Conservation (phyloP, 2,888 invertebrate species). For the Subacronicta megacephala region DNA sequence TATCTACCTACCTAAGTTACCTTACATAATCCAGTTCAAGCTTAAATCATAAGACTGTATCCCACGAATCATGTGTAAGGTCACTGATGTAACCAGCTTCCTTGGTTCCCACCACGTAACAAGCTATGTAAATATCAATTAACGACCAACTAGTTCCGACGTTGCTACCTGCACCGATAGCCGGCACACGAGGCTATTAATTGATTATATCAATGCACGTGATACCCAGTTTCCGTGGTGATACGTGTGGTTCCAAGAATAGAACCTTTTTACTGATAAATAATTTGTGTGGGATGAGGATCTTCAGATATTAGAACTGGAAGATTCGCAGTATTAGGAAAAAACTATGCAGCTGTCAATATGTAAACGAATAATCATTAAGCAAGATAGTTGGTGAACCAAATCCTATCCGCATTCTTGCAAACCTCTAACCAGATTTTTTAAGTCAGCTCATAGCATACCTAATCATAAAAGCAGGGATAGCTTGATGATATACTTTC, state of each 20-base stretch:
- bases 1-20: slow-evolving; percentile 1
- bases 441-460: too few relatives aligned
- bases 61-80: slow-evolving; percentile 48
- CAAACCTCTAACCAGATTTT: too few relatives aligned
- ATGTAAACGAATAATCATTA: too few relatives aligned
- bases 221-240: slow-evolving; percentile 29
- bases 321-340: too few relatives aligned
- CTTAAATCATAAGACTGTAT: slow-evolving; percentile 51
- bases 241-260: background rate
- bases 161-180: slow-evolving; percentile 62
- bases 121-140: slow-evolving; percentile 78
- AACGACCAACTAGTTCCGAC: slow-evolving; percentile 70
- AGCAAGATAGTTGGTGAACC: too few relatives aligned
- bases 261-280: too few relatives aligned
- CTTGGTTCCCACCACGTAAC: slow-evolving; percentile 49
- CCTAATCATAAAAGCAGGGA: too few relatives aligned
- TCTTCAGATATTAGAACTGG: too few relatives aligned
- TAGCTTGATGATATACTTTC: too few relatives aligned
- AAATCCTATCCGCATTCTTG: too few relatives aligned
- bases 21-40: slow-evolving; percentile 12
- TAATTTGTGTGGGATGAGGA: background rate
- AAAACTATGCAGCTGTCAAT: too few relatives aligned
- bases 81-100: slow-evolving; percentile 57
- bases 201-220: slow-evolving; percentile 50
- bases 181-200: slow-evolving; percentile 43